A percentile compares a stretch with the other conserved stretches of the same genome.
These are phyloP conservation scores for Dyspetes luteomarginatus DNA, from an alignment of 2,888 invertebrate genomes.

Conservation along the genomic window DNA sequence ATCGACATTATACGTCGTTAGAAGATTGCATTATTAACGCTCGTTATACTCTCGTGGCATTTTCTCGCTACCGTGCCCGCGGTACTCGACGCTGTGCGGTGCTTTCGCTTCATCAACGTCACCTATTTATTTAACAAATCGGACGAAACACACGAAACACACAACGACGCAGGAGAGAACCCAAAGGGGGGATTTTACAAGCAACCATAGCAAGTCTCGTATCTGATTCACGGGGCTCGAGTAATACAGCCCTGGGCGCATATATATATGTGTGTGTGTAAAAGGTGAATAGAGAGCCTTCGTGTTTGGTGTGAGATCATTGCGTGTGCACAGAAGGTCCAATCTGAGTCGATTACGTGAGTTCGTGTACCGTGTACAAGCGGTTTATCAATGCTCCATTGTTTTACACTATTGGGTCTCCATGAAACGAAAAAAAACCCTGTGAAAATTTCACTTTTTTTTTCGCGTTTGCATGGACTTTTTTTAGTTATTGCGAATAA, in stretches of 20 bases:
- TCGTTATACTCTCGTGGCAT: constrained; percentile 58
- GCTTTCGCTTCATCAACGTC: constrained; percentile 58
- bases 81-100: not conserved
- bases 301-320: constrained; percentile 53
- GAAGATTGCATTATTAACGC: constrained; percentile 63
- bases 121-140: constrained; percentile 64
- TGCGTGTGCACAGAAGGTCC: constrained; percentile 37
- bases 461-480: too few species aligned
- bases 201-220: constrained; percentile 24
- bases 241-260: not conserved
- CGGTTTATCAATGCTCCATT: too few species aligned
- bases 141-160: constrained; percentile 58
- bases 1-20: constrained; percentile 55
- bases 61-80: constrained; percentile 39
- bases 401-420: too few species aligned
- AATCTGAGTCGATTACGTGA: constrained; percentile 27
- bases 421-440: too few species aligned
- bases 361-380: too few species aligned
- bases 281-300: constrained; percentile 27
- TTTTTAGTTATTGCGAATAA: too few species aligned
- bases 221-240: constrained; percentile 52
- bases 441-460: too few species aligned
- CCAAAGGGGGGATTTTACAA: not conserved
- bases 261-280: not conserved
- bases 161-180: constrained; percentile 29